Base-by-base conservation (phyloP, 2,888 invertebrate genomes). In the Lepidochitona cinerea region DNA sequence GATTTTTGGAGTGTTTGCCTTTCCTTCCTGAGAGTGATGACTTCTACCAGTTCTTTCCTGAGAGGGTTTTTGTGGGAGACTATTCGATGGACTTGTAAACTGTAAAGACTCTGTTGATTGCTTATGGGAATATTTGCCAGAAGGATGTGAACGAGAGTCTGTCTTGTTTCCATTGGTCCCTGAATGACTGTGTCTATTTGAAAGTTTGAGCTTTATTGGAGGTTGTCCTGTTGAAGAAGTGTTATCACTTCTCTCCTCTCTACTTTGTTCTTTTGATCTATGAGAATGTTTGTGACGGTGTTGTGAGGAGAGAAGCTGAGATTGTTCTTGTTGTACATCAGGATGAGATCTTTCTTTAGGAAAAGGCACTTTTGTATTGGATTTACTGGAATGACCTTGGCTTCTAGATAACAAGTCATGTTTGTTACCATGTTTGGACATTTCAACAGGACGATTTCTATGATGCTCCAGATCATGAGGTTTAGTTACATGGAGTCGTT, bases 141-240 rank as follows among this genome's bases (percentile, higher is more conserved):
- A 4, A 29, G 59, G 26, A 23, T 59, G 59, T 23, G 26, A 29
- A 23, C 59, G 59, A 4, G 59, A 59, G 32, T 59, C 59, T 59
- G 59, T 14, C 29, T 59, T 59, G 59, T 59, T 59, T 29, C 59
- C 59, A 59, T 59, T 59, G 59, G 59, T 59, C 59, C 59, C 59
- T 14, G 26, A 29, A 29, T 59, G 59, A 32, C 59, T 29, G 23
- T 29, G 29, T 9, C 59, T 59, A 29, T 59, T 23, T 7, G 59
- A 59, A 12, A 59, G 59, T 26, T 59, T 59, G 12, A 59, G 59
- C 29, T 59, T 59, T 4, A 59, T 23, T 1, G 59, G 59, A 23
- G 59, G 59, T 49, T 49, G 49, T 18, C 49, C 49, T n/a, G 49
- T 2, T 5, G 49, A 23, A n/a, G n/a, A n/a, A n/a, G n/a, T n/a